These are phyloP conservation scores for Trachymyrmex septentrionalis DNA, from an alignment of 1,140 invertebrate genomes.

Conservation along the genomic window DNA sequence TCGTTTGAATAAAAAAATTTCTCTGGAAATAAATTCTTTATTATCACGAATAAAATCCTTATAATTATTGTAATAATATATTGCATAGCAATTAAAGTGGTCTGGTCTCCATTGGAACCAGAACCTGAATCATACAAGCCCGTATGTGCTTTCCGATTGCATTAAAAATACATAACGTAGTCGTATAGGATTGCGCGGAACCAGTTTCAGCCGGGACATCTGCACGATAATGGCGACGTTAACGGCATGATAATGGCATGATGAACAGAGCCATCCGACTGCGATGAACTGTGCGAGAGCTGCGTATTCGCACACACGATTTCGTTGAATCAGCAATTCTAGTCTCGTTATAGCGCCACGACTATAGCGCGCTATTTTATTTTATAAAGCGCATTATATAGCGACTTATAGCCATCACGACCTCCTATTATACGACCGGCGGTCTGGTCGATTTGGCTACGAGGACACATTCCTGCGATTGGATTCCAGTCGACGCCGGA, in stretches of 20 bases:
- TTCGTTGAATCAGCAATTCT: conserved; percentile 38
- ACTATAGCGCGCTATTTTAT: conserved; percentile 32
- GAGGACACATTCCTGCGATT: conserved; percentile 60
- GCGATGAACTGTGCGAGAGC: conserved; percentile 7
- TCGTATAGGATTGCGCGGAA: conserved; percentile 24
- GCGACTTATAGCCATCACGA: conserved; percentile 22
- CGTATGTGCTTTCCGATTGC: conserved; percentile 7
- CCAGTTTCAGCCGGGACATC: conserved; percentile 34
- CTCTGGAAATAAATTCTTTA: conserved; percentile 4
- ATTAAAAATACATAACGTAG: conserved; percentile 19
- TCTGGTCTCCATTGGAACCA: not conserved
- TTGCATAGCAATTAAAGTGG: not conserved
- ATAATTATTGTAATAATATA: conserved; percentile 2
- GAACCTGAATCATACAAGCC: not conserved
- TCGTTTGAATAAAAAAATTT: not conserved
- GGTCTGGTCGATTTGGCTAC: conserved; percentile 62
- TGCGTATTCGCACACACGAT: conserved; percentile 25
- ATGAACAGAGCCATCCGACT: not conserved
- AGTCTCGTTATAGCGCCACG: conserved; percentile 24
- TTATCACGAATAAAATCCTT: not conserved
- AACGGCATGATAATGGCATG: conserved; percentile 26
- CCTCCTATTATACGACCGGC: conserved; percentile 8
- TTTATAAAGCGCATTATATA: too few relatives aligned
- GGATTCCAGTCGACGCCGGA: conserved; percentile 58
- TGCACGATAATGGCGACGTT: conserved; percentile 38